Evolutionary conservation across 2,888 invertebrate species (phyloP).

Genomic region (Apotomis betuletana): DNA sequence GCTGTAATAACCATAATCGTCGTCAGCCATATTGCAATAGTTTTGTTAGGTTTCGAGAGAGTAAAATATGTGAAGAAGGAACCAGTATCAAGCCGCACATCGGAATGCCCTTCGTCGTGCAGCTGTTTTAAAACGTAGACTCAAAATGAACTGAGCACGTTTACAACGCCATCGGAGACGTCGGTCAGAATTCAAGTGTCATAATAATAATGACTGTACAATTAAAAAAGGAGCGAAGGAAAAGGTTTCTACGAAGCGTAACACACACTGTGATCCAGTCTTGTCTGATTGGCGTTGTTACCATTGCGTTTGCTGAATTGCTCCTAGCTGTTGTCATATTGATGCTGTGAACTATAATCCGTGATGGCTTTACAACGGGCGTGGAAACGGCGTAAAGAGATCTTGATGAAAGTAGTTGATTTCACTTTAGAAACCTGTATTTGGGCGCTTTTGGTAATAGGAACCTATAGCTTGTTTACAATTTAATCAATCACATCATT

Average conservation of each 20-base stretch:
- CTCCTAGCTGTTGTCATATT: conserved; percentile 7
- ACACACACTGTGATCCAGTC: conserved; percentile 38
- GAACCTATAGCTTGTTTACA: not conserved
- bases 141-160: not conserved
- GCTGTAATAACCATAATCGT: not conserved
- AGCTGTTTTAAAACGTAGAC: conserved; percentile 1
- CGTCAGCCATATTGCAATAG: not conserved
- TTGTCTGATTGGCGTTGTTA: conserved; percentile 16
- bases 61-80: not conserved
- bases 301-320: conserved; percentile 16
- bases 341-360: conserved; percentile 7
- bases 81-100: not conserved
- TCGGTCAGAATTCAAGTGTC: not conserved
- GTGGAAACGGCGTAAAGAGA: conserved; percentile 48
- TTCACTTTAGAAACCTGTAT: conserved; percentile 53
- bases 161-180: not conserved
- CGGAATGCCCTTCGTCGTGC: conserved; percentile 8
- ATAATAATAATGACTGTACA: conserved; percentile 1
- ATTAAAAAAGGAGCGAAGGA: conserved; percentile 55
- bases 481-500: not conserved
- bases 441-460: conserved; percentile 56
- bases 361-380: conserved; percentile 21
- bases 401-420: conserved; percentile 50
- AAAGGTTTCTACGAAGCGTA: conserved; percentile 55
- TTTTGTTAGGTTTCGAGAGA: conserved; percentile 3